Percentiles rank a stretch among this genome's conserved stretches.
Evolutionary conservation across 1,140 invertebrate species (phyloP).

Genomic region (Eciton burchellii): DNA sequence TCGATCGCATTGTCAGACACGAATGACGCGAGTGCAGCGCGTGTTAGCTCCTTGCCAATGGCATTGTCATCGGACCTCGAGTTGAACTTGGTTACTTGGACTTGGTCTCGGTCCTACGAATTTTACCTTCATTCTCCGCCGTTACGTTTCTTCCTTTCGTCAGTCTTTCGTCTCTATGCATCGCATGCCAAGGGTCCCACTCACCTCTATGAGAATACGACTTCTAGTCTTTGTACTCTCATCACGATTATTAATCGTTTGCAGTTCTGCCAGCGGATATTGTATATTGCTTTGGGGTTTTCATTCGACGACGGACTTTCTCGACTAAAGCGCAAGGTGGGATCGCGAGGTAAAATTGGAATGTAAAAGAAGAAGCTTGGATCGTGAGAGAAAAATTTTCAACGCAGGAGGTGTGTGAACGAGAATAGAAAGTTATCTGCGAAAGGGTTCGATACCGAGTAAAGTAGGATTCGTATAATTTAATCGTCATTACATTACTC

Average conservation of each 20-base stretch:
- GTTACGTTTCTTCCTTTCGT: slow-evolving; percentile 20
- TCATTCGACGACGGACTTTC: neutral
- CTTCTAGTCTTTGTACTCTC: too few species aligned
- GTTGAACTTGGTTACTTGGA: slow-evolving; percentile 9
- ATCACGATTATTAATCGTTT: neutral
- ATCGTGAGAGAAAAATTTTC: slow-evolving; percentile 36
- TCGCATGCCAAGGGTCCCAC: too few species aligned
- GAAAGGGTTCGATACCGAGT: slow-evolving; percentile 44
- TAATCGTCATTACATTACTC: slow-evolving; percentile 56
- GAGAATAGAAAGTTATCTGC: neutral
- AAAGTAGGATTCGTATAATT: slow-evolving; percentile 59
- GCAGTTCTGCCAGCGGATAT: neutral
- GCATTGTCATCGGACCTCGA: neutral
- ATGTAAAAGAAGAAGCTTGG: neutral
- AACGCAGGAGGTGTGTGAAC: slow-evolving; percentile 30
- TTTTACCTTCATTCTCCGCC: neutral
- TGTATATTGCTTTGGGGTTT: neutral
- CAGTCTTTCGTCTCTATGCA: neutral
- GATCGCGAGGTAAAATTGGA: slow-evolving; percentile 24
- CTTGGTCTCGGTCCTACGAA: neutral
- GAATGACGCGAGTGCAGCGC: slow-evolving; percentile 20
- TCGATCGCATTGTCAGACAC: slow-evolving; percentile 8
- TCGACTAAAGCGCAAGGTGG: slow-evolving; percentile 25
- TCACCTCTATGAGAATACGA: too few species aligned
- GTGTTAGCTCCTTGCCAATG: neutral